Percentiles rank a stretch among this genome's conserved stretches.
These are phyloP conservation scores for Xiphorhynchus erythropygius DNA, from an alignment of 2,797 vertebrate species.

Conservation along the genomic window DNA sequence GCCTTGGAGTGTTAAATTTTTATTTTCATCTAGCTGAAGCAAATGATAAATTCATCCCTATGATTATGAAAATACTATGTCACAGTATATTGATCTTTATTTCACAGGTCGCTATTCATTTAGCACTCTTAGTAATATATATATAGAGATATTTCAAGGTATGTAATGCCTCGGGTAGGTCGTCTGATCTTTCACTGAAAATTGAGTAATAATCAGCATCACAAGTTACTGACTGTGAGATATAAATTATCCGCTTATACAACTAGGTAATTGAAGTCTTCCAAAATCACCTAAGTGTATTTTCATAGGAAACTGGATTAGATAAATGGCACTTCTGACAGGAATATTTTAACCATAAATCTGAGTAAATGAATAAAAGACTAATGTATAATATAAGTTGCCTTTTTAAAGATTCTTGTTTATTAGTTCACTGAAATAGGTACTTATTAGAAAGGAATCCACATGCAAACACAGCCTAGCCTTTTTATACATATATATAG, in stretches of 20 bases:
- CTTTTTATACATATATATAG: conserved; percentile 3
- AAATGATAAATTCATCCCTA: conserved; percentile 47
- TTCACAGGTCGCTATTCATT: conserved; percentile 41
- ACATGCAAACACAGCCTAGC: not conserved
- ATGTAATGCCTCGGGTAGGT: not conserved
- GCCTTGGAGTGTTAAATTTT: conserved; percentile 46
- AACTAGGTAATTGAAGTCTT: conserved; percentile 75
- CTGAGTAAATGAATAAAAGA: conserved; percentile 52
- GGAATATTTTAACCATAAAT: conserved; percentile 61
- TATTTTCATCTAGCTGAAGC: conserved; percentile 66
- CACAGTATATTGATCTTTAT: conserved; percentile 53
- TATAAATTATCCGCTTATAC: conserved; percentile 72
- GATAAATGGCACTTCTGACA: conserved; percentile 57
- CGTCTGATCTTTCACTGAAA: conserved; percentile 63
- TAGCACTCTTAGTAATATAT: conserved; percentile 58
- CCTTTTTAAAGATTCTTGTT: conserved; percentile 36
- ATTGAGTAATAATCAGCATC: conserved; percentile 69
- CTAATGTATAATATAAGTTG: conserved; percentile 20
- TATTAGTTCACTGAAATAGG: conserved; percentile 47
- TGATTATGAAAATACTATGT: conserved; percentile 60
- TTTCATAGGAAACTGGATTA: conserved; percentile 65
- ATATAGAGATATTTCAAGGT: conserved; percentile 59
- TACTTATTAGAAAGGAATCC: conserved; percentile 7
- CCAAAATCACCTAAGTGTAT: conserved; percentile 65
- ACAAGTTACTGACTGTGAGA: conserved; percentile 58